Evolutionary conservation across 1,140 invertebrate genomes (phyloP), one percentile per base, ranked within the genome.

Genomic region (Drosophila nasuta): DNA sequence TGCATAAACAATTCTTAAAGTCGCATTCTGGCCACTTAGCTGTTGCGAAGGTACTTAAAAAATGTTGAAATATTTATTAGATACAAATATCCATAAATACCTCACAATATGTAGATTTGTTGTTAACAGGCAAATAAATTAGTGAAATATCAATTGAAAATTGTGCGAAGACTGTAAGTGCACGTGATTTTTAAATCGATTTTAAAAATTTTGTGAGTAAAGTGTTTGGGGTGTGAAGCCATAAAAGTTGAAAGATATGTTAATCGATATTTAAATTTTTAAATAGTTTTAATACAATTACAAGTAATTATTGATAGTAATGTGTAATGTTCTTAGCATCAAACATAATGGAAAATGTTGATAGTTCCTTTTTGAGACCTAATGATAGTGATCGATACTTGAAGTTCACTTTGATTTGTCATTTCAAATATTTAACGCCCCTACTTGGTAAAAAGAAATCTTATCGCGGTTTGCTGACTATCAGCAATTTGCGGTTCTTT

Each of bases 341-440:
- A 2, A 43, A 43, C 1, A 13, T 13, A 43, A 30, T 13, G 25
- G 2, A 2, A 57, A 41, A 13, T 38, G 10, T 8, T 11, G 46
- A 38, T 64, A 43, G 17, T 41, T 64, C 1, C 46, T 38, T 0
- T 35, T 48, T 48, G 28, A 35, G 30, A 25, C 7, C 4, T 13
- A 17, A 30, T 20, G 66, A 69, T 69, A 69, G 17, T 11, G 28
- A 70, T 63, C 67, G n/a, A 43, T 35, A 35, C 28, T 64, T 28
- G 17, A 64, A 43, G 6, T 28, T 1, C 15, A 54, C n/a, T 43
- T 17, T 52, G 35, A 63, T 70, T 70, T 52, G 15, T 63, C 38
- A 35, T 70, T 70, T 63, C 1, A 38, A 28, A 63, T 54, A 70
- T 46, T 63, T 33, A 62, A 20, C 28, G 35, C 30, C 33, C 17